A percentile compares a stretch with the other conserved stretches of the same genome.
Evolutionary conservation across 2,888 invertebrate species (phyloP).

Genomic region (Heteromyza rotundicornis): DNA sequence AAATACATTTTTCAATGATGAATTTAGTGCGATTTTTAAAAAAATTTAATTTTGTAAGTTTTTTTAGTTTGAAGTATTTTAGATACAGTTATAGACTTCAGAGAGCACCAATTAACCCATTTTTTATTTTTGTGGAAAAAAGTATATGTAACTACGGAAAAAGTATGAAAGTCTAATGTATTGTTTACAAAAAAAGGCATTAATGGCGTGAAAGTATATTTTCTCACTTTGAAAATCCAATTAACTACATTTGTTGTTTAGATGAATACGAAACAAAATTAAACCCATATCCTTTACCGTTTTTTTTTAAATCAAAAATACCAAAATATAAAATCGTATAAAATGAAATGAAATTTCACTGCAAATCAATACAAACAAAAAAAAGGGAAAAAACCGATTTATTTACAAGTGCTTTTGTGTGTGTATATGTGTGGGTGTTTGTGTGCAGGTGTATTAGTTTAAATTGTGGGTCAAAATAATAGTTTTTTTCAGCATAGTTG

Average conservation of each 20-base stretch:
- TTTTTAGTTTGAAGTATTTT: conserved; percentile 19
- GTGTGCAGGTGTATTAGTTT: background rate
- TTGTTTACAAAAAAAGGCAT: background rate
- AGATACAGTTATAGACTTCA: conserved; percentile 18
- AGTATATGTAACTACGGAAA: conserved; percentile 2
- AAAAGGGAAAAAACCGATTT: background rate
- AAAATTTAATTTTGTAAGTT: background rate
- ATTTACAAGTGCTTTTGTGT: background rate
- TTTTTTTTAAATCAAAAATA: conserved; percentile 2
- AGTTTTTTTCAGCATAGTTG: background rate
- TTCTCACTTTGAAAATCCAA: too few species aligned
- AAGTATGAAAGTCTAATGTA: background rate
- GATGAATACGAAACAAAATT: background rate
- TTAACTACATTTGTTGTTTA: too few species aligned
- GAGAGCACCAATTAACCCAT: conserved; percentile 23
- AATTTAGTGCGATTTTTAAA: conserved; percentile 32
- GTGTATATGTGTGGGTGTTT: background rate
- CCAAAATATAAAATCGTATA: background rate
- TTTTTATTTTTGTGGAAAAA: too few species aligned
- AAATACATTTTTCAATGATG: conserved; percentile 22
- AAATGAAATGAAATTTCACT: background rate
- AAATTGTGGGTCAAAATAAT: conserved; percentile 4
- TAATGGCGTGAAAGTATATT: background rate
- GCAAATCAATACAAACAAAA: background rate
- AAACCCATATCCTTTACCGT: background rate